Base-by-base conservation (phyloP, 2,888 invertebrate species). In the Crossocerus cetratus region DNA sequence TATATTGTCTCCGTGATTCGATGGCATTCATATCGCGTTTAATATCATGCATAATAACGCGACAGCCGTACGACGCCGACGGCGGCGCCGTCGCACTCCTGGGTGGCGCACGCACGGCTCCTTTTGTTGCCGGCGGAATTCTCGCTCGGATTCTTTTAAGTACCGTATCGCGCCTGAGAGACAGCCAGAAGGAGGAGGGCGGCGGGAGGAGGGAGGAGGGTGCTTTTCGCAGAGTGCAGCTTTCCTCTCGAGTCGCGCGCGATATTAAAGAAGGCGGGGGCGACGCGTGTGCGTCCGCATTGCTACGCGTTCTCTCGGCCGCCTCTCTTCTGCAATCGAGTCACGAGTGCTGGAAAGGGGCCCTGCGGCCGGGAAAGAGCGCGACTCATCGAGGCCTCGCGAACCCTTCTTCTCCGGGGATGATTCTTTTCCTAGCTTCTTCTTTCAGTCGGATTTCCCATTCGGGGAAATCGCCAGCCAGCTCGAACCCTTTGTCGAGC, bases 401-500 rank as follows among this genome's bases (percentile, higher is more conserved):
- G 20, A 57, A 23, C 43, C 59, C 56, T 67, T 60, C 42, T 49
- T 18, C 23, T 3, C 8, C 42, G n/a, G 42, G 57, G 55, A 21
- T 57, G 57, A 16, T 23, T 11, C 3, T 61, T 42, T 23, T 56
- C 45, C 57, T 42, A n/a, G 53, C 53, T 22, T 44, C 45, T 54
- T 65, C 69, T 55, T 58, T 23, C 44, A 21, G 18, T 23, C 14
- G 49, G 14, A 49, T 49, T 49, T 14, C 16, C 49, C 16, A 16
- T 49, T 69, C 64, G 63, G 65, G 76, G 76, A 82, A 84, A 84
- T 82, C 78, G 82, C 81, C 78, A 73, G 77, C 70, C 72, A 71
- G 64, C 68, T 44, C 49, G 78, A 84, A 80, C 81, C 84, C 76
- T 83, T 82, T 82, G 84, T 82, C 68, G 73, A 58, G 55, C 61